These are phyloP conservation scores for Sapajus apella DNA, from an alignment of 2,113 vertebrate genomes.

Conservation along the genomic window DNA sequence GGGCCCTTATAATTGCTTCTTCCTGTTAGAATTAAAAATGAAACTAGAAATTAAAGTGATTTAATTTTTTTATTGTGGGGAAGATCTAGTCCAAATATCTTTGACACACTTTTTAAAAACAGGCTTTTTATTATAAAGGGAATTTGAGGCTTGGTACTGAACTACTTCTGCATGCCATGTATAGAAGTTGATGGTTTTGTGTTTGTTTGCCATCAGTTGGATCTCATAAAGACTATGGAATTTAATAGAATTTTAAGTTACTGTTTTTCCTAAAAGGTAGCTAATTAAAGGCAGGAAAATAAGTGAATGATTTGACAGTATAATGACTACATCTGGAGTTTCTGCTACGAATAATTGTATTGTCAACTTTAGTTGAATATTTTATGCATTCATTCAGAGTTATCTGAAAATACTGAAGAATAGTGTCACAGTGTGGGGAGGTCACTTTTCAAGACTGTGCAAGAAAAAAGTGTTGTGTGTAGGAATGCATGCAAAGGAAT, in stretches of 20 bases:
- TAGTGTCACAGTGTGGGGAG: background rate
- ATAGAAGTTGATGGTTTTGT: background rate
- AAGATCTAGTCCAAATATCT: background rate
- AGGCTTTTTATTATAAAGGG: background rate
- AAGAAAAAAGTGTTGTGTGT: background rate
- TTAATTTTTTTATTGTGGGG: background rate
- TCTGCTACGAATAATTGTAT: background rate
- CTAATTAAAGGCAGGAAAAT: conserved; percentile 6
- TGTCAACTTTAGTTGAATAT: background rate
- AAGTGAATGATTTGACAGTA: background rate
- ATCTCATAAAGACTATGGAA: background rate
- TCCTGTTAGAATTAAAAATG: background rate
- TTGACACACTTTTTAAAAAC: background rate
- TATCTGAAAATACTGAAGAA: background rate
- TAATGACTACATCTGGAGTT: background rate
- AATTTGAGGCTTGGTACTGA: background rate
- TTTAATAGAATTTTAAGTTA: conserved; percentile 22
- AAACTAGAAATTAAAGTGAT: conserved; percentile 11
- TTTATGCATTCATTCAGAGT: background rate
- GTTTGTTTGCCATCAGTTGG: background rate
- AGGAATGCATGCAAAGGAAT: background rate
- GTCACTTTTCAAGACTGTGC: background rate
- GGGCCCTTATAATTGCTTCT: background rate
- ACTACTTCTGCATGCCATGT: background rate
- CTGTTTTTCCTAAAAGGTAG: background rate